These are phyloP conservation scores for Cydia splendana DNA, from an alignment of 1,140 invertebrate species.

Conservation along the genomic window DNA sequence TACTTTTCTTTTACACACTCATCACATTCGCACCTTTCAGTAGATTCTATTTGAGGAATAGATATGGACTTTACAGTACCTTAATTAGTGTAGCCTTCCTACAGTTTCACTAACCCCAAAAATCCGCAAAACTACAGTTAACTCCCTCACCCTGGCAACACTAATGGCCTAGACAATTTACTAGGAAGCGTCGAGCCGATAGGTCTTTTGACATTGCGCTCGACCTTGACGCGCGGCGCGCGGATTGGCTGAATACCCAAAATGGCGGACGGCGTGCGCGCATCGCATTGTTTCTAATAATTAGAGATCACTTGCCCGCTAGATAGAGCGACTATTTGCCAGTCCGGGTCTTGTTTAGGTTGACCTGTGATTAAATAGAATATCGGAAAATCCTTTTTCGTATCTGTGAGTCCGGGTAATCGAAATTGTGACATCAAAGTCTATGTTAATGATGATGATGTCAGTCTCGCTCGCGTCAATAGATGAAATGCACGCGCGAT, in stretches of 20 bases:
- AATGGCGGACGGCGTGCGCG: slow-evolving; percentile 61
- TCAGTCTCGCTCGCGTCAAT: too few species aligned
- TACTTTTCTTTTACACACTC: too few species aligned
- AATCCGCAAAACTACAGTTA: neutral
- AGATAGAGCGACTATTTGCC: neutral
- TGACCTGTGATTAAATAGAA: too few species aligned
- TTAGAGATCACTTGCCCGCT: neutral
- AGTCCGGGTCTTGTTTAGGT: too few species aligned
- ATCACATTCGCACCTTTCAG: too few species aligned
- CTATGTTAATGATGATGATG: too few species aligned
- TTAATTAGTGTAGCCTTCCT: too few species aligned
- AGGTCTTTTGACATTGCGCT: slow-evolving; percentile 66
- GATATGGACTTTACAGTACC: neutral
- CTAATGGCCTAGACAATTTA: slow-evolving; percentile 60
- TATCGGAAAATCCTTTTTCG: too few species aligned
- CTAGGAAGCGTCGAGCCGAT: slow-evolving; percentile 58
- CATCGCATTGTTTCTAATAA: slow-evolving; percentile 51
- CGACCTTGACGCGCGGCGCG: slow-evolving; percentile 56
- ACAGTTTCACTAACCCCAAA: neutral
- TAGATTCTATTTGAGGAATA: neutral
- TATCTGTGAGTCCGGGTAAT: too few species aligned
- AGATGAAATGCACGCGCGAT: too few species aligned
- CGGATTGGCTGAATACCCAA: slow-evolving; percentile 63
- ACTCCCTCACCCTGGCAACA: slow-evolving; percentile 35
- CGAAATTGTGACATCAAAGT: too few species aligned